Evolutionary conservation across 1,140 invertebrate genomes (phyloP).

Genomic region (Macrobrachium rosenbergii): DNA sequence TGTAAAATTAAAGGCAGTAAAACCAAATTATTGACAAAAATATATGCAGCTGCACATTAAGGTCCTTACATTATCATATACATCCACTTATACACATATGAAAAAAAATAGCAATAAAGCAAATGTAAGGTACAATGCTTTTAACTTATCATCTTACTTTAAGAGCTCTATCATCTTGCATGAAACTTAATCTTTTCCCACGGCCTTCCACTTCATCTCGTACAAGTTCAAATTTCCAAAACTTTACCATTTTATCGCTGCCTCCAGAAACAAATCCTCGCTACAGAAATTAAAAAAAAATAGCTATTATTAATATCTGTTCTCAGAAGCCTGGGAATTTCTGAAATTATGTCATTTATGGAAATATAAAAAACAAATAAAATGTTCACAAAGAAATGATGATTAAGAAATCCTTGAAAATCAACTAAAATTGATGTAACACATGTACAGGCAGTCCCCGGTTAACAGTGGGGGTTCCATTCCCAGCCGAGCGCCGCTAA

Average conservation of each 20-base stretch:
- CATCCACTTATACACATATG: neutral
- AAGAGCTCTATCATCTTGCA: conserved; percentile 57
- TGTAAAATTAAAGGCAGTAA: neutral
- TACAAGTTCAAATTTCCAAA: conserved; percentile 94
- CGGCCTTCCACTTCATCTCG: conserved; percentile 72
- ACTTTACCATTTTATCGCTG: conserved; percentile 90
- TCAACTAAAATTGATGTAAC: too few relatives aligned
- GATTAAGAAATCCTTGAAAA: too few relatives aligned
- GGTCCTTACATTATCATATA: neutral
- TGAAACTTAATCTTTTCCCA: conserved; percentile 54
- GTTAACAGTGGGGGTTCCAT: too few relatives aligned
- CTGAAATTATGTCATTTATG: too few relatives aligned
- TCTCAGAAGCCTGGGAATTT: too few relatives aligned
- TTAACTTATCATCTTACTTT: conserved; percentile 27
- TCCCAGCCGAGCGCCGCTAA: too few relatives aligned
- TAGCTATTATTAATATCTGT: neutral
- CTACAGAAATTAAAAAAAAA: conserved; percentile 62
- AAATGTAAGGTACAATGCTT: neutral
- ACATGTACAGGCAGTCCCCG: too few relatives aligned
- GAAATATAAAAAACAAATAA: too few relatives aligned
- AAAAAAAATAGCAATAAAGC: neutral
- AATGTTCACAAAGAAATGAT: too few relatives aligned
- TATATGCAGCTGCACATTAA: too few relatives aligned
- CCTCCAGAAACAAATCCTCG: conserved; percentile 87
- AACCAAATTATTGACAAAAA: neutral